Conservation (phyloP, 2,113 vertebrate species). For the Martes martes region DNA sequence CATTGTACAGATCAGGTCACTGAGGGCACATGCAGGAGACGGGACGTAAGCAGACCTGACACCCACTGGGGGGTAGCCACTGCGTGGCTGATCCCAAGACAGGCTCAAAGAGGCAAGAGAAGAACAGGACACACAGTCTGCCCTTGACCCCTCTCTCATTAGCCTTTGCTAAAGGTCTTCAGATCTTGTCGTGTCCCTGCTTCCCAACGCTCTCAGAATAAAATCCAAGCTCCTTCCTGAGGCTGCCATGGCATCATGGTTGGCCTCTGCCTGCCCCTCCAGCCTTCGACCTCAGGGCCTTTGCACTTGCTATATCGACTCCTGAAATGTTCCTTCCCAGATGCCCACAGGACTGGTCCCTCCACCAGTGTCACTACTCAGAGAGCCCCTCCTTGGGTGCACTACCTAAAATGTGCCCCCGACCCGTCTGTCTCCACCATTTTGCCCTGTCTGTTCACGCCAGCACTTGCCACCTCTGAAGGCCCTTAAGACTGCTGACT, state of each 20-base stretch:
- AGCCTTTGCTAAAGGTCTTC: neutral
- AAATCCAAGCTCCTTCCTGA: neutral
- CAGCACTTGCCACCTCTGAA: neutral
- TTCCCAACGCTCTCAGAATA: neutral
- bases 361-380: fast-evolving
- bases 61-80: fast-evolving
- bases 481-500: neutral
- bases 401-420: too few relatives aligned
- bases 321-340: neutral
- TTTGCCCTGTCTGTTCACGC: neutral
- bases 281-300: neutral
- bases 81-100: neutral
- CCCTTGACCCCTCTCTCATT: neutral
- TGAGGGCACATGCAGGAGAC: fast-evolving
- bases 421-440: neutral
- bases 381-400: neutral
- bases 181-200: neutral
- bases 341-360: neutral
- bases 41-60: neutral
- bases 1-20: neutral
- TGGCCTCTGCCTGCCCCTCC: neutral
- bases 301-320: neutral
- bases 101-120: neutral
- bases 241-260: fast-evolving
- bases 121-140: neutral